Conservation (phyloP, 2,113 vertebrate species). For the Alces alces region DNA sequence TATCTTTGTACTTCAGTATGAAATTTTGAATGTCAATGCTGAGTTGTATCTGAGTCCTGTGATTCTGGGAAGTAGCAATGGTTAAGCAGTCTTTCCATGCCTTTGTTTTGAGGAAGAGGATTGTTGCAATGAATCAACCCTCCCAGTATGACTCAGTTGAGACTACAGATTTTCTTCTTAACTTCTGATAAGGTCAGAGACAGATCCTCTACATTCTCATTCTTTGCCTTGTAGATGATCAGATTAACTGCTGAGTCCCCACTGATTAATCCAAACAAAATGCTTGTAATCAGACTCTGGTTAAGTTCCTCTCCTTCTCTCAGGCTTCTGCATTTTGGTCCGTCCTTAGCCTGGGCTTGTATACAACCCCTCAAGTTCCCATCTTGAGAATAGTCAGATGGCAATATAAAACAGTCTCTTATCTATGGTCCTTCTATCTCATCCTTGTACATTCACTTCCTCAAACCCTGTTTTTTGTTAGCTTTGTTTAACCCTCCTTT, state of each 20-base stretch:
- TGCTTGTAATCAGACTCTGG: not conserved
- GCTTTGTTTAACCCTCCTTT: not conserved
- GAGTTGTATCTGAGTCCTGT: not conserved
- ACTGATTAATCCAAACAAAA: not conserved
- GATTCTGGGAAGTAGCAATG: not conserved
- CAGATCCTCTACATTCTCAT: not conserved
- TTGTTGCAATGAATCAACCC: not conserved
- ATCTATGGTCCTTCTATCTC: not conserved
- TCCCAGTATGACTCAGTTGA: not conserved
- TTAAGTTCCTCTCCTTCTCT: not conserved
- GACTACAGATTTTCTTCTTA: not conserved
- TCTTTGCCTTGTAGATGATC: not conserved
- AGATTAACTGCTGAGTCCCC: not conserved
- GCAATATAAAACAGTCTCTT: not conserved
- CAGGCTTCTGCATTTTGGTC: not conserved
- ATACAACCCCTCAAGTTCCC: not conserved
- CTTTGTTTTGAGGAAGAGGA: not conserved
- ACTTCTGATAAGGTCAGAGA: not conserved
- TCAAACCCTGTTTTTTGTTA: not conserved
- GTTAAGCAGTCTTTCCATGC: not conserved
- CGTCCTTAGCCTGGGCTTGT: not conserved
- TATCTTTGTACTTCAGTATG: not conserved
- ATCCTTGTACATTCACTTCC: not conserved
- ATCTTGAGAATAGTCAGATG: not conserved
- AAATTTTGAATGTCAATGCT: not conserved